phyloP scores from a whole-genome alignment of 2,797 vertebrate species.

The Semaprochilodus insignis region DNA sequence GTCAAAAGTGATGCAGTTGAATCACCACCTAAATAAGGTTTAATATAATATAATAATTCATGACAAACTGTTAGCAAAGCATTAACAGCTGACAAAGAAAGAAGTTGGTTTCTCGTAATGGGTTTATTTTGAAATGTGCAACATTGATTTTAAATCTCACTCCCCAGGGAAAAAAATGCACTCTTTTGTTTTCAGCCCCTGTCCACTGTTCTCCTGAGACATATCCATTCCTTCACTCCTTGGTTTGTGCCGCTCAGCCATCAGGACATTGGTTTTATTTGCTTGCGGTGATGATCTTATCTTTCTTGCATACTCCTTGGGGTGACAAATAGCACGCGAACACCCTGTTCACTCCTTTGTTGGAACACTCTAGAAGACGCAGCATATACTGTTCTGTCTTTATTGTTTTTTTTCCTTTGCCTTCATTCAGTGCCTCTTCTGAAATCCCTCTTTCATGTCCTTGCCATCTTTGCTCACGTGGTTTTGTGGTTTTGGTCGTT shows the following conservation, averaged over 20 bases:
- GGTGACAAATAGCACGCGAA: no score
- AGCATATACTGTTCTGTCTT: slow-evolving; percentile 49
- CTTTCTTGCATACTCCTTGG: neutral
- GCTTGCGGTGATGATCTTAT: neutral
- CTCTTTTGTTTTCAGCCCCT: neutral
- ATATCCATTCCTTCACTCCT: slow-evolving; percentile 1
- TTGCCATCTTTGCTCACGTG: slow-evolving; percentile 24
- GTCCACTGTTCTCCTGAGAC: neutral
- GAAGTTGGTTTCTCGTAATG: no score
- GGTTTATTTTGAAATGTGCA: no score
- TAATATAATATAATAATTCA: no score
- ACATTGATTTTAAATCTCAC: neutral
- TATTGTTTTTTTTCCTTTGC: neutral
- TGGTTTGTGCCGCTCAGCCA: neutral
- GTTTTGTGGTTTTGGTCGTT: slow-evolving; percentile 25
- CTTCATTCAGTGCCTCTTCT: slow-evolving; percentile 53
- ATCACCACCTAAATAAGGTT: no score
- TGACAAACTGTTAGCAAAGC: no score
- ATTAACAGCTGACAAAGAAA: no score
- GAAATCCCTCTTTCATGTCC: slow-evolving; percentile 22
- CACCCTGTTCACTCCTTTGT: slow-evolving; percentile 10
- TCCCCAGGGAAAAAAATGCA: neutral
- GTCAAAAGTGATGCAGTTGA: no score
- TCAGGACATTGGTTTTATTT: neutral
- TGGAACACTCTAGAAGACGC: neutral